Evolutionary conservation across 2,797 vertebrate genomes (phyloP).

Genomic region (Karalla daura): DNA sequence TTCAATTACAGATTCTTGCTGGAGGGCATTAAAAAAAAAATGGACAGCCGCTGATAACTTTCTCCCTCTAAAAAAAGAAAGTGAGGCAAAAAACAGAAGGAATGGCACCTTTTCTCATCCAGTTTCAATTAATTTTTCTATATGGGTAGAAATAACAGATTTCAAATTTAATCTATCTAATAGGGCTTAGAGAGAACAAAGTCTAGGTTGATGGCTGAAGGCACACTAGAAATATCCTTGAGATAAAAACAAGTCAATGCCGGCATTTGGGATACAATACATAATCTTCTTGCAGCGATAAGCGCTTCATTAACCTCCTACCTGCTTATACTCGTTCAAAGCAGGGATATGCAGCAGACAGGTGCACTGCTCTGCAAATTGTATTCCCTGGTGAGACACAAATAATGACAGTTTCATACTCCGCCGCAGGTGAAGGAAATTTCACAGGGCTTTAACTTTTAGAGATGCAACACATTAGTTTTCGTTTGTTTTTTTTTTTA

Average conservation of each 20-base stretch:
- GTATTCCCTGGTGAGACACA: not conserved
- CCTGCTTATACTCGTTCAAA: conserved; percentile 28
- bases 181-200: conserved; percentile 45
- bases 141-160: conserved; percentile 40
- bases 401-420: conserved; percentile 31
- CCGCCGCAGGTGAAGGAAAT: conserved; percentile 17
- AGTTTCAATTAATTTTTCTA: conserved; percentile 58
- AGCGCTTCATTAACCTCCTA: conserved; percentile 8
- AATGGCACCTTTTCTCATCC: conserved; percentile 39
- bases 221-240: conserved; percentile 29
- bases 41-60: conserved; percentile 38
- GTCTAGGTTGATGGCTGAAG: conserved; percentile 24
- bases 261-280: conserved; percentile 19
- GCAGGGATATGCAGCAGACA: not conserved
- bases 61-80: conserved; percentile 25
- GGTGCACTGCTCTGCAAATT: not conserved
- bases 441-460: conserved; percentile 15
- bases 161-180: conserved; percentile 60
- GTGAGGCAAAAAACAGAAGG: conserved; percentile 19
- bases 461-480: conserved; percentile 26
- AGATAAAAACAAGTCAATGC: conserved; percentile 39
- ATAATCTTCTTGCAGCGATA: conserved; percentile 15
- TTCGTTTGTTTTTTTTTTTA: conserved; percentile 3
- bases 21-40: conserved; percentile 26
- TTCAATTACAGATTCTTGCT: conserved; percentile 57